A percentile compares a stretch with the other conserved stretches of the same genome.
Evolutionary conservation across 2,113 vertebrate genomes (phyloP).

Genomic region (Archilochus colubris): DNA sequence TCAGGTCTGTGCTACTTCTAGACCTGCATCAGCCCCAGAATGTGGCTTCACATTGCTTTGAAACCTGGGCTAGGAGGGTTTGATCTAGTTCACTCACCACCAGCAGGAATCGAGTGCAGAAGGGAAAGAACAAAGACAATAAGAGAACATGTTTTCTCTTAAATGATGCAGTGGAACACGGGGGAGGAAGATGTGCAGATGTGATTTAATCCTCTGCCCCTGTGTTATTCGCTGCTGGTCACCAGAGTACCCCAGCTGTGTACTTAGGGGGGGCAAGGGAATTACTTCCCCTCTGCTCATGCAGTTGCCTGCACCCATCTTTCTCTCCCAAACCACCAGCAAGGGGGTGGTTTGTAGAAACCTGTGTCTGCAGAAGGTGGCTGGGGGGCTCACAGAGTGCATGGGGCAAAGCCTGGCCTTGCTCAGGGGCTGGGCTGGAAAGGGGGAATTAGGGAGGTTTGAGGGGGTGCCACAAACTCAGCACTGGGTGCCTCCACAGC

Average conservation of each 20-base stretch:
- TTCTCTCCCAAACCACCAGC: background rate
- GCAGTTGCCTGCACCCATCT: rapidly evolving
- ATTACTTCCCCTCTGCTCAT: background rate
- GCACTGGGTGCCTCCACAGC: background rate
- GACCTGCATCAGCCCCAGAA: background rate
- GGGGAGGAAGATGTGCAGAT: background rate
- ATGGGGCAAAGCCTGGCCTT: background rate
- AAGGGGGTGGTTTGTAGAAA: background rate
- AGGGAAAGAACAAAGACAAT: background rate
- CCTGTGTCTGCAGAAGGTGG: background rate
- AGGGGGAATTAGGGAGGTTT: rapidly evolving
- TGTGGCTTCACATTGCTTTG: rapidly evolving
- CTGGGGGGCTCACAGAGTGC: background rate
- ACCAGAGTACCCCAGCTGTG: background rate
- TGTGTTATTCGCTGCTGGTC: background rate
- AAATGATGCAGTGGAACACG: background rate
- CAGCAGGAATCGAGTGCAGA: background rate
- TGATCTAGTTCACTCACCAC: background rate
- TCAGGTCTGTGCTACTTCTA: background rate
- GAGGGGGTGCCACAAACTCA: background rate
- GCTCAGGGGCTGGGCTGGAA: background rate
- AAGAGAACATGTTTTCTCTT: background rate
- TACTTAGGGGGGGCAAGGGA: rapidly evolving
- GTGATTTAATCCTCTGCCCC: background rate
- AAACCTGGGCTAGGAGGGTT: background rate